Evolutionary conservation across 2,113 vertebrate species (phyloP), one percentile per base, ranked within the genome.

Genomic region (Oostethus manadensis): DNA sequence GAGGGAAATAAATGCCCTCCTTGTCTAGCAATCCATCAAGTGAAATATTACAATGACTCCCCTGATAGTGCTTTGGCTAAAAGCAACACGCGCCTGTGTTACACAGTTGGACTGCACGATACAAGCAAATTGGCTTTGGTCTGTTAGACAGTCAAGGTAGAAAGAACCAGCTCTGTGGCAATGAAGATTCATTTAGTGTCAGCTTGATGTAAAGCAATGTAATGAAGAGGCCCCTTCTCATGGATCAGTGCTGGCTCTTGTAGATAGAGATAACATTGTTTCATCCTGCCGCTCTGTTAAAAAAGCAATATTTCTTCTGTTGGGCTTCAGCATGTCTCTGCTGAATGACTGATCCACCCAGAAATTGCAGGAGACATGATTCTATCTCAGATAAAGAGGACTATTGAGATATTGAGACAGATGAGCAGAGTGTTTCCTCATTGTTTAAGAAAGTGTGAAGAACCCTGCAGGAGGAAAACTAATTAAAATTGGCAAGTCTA

Each of bases 151-250:
- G 54, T 68, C 13, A 50, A 26, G 64, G 40, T 51, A 35, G 44
- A 44, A 63, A 29, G 49, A 38, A 55, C 48, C 50, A 48, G 61
- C 44, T 42, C 55, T 71, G 62, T 74, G 43, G 33, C 56, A 48
- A 70, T 70, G 16, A 64, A 72, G 73, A 74, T 79, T 75, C 61
- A 73, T 76, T 58, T 72, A 57, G 51, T 75, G 58, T 74, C 70
- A 59, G 10, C 54, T 74, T 53, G 76, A 58, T 83, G 53, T 53
- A 49, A 71, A 48, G 26, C 20, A 43, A 48, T 60, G 59, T 42
- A 65, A 64, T 50, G 56, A n/a, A n/a, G 51, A 73, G 53, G 56
- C 46, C 38, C 35, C 54, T 51, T 67, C 65, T 64, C 20, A 47
- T 64, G 47, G 49, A 73, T 73, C 35, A 48, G 50, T 60, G 17